Evolutionary conservation across 2,888 invertebrate genomes (phyloP), one percentile per base, ranked within the genome.

Genomic region (Tiphia femorata): DNA sequence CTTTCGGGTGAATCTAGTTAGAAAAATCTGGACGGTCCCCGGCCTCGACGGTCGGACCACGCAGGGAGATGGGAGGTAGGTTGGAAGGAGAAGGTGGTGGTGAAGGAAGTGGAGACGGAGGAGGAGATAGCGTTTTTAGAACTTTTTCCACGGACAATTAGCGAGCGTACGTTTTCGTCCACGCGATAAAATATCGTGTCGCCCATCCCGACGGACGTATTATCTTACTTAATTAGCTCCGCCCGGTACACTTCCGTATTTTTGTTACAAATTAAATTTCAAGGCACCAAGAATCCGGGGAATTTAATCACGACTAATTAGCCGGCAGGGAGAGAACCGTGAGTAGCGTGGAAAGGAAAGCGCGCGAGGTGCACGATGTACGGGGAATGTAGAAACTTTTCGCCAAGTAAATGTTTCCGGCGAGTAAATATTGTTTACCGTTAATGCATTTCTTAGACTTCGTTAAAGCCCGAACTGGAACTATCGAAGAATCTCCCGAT

Each of bases 271-370:
- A 65, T 62, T 62, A 57, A 27, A 51, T 58, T n/a, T 49, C 47
- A 23, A 20, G 42, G 27, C 25, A 16, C 43, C 41, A 52, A 62
- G 49, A 33, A 33, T 6, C 50, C 8, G 46, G 47, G 25, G 8
- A 16, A 60, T 62, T 62, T 62, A 57, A 62, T 62, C 62, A 50
- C 42, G 60, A 37, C 57, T 62, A 60, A 60, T 62, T 62, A 60
- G 49, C 60, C 37, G 23, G 29, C 29, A n/a, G n/a, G n/a, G n/a
- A n/a, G n/a, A n/a, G n/a, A n/a, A n/a, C n/a, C n/a, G n/a, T n/a
- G n/a, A n/a, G n/a, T n/a, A n/a, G 33, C 33, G 33, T 14, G 33
- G n/a, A n/a, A n/a, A n/a, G n/a, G n/a, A n/a, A n/a, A n/a, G n/a
- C n/a, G n/a, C n/a, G n/a, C n/a, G n/a, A n/a, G n/a, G n/a, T n/a